Conservation (phyloP, 2,888 invertebrate species). For the Pachycephus smyrnensis region DNA sequence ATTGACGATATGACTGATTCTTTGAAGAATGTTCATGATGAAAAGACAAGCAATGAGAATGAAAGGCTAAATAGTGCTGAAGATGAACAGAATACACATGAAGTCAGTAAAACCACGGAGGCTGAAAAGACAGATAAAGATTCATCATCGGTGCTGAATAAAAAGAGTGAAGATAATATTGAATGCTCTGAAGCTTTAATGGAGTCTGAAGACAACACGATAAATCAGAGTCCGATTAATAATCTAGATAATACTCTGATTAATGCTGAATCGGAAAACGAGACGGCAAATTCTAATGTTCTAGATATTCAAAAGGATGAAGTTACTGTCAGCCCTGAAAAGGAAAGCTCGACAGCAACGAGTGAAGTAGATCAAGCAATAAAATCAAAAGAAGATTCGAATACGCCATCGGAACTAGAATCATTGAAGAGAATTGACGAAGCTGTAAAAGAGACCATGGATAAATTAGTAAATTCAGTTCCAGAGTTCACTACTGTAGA, state of each 20-base stretch:
- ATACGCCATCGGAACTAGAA: not conserved
- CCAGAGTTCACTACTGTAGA: not conserved
- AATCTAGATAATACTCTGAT: not conserved
- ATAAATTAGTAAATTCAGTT: not conserved
- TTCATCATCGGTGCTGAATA: slow-evolving; percentile 21
- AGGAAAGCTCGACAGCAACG: not conserved
- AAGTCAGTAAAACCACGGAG: not conserved
- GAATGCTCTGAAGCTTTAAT: not conserved
- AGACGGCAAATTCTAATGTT: not conserved
- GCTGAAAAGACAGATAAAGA: slow-evolving; percentile 11
- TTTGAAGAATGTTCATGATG: not conserved
- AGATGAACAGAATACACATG: not conserved
- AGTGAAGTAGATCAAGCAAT: not conserved
- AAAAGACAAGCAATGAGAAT: not conserved
- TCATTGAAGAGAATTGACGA: not conserved
- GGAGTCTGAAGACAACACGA: not conserved
- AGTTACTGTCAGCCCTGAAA: not conserved
- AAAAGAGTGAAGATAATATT: slow-evolving; percentile 10
- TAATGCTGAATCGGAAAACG: not conserved
- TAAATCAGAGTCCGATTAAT: not conserved
- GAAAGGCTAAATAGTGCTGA: not conserved
- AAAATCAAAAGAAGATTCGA: not conserved
- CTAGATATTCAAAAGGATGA: not conserved
- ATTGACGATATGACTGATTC: not conserved
- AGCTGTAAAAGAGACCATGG: not conserved